Base-by-base conservation (phyloP, 2,797 vertebrate species). In the Parauchenoglanis punctatus region DNA sequence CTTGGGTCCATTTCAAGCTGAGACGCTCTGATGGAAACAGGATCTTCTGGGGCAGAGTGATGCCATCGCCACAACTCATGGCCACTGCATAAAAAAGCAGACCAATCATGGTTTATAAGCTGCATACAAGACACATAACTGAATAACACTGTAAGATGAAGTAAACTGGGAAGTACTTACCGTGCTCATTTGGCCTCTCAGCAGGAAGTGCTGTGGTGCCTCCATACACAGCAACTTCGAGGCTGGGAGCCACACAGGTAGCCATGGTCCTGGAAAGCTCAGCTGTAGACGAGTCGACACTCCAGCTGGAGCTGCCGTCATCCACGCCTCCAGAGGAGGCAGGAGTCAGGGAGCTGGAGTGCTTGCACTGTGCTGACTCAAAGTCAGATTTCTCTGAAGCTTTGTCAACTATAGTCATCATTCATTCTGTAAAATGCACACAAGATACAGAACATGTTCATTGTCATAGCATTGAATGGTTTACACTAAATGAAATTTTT, bases 341-440 rank as follows among this genome's bases (percentile, higher is more conserved):
- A 91, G 96, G 95, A 85, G 94, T 93, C 92, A 95, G 94, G 13
- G 96, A 94, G 91, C 93, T 96, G 91, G 96, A 96, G 93, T 96
- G 96, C 93, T 91, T 97, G 91, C 94, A 97, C 96, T 93, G 97
- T 93, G 94, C 97, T 97, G 96, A 92, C 94, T 98, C 96, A 90
- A 96, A 95, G 94, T 97, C 97, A 96, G 97, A 97, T 93, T 97
- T 96, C 94, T 98, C 98, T 93, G 96, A 95, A 92, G 95, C 93
- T 95, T 97, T 98, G 96, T 99, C 98, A 97, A 97, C 97, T 98
- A 98, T 98, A 95, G 97, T 99, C 98, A 99, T 99, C 96, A 96
- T 98, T 99, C 97, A 98, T 97, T 96, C 98, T 99, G 96, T 65
- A 65, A 61, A 5, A 92, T 1, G 90, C 2, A 90, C 11, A 87